phyloP scores from a whole-genome alignment of 2,888 invertebrate genomes.

The Torymus texanus region DNA sequence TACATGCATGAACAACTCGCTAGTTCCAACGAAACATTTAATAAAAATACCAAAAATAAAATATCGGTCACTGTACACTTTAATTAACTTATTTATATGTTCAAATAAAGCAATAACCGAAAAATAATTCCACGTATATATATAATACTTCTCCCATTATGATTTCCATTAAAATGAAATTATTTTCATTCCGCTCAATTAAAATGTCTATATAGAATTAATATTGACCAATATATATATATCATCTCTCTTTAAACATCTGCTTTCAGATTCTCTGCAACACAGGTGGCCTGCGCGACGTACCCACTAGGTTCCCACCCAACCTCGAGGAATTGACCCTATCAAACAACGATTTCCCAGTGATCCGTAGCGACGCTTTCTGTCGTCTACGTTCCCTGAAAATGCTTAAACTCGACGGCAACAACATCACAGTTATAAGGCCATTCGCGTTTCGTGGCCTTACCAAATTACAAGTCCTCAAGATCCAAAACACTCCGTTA shows the following conservation, averaged over 20 bases:
- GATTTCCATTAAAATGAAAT: no score
- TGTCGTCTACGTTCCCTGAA: constrained; percentile 86
- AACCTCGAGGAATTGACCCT: constrained; percentile 90
- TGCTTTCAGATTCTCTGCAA: constrained; percentile 88
- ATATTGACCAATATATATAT: no score
- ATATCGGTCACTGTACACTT: no score
- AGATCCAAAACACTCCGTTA: constrained; percentile 91
- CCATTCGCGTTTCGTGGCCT: constrained; percentile 92
- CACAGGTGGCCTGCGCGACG: constrained; percentile 87
- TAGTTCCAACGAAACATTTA: no score
- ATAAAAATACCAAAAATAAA: no score
- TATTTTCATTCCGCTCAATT: no score
- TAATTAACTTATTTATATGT: no score
- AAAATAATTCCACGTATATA: no score
- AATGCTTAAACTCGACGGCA: constrained; percentile 90
- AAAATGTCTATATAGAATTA: no score
- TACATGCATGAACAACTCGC: no score
- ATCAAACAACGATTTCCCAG: constrained; percentile 89
- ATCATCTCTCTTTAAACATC: neutral
- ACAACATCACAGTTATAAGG: constrained; percentile 89
- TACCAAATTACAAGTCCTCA: constrained; percentile 85
- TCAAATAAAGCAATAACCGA: no score
- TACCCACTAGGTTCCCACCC: constrained; percentile 85
- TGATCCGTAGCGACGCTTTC: constrained; percentile 89
- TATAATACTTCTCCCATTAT: no score